Evolutionary conservation across 2,113 vertebrate species (phyloP).

Genomic region (Aviceda subcristata): DNA sequence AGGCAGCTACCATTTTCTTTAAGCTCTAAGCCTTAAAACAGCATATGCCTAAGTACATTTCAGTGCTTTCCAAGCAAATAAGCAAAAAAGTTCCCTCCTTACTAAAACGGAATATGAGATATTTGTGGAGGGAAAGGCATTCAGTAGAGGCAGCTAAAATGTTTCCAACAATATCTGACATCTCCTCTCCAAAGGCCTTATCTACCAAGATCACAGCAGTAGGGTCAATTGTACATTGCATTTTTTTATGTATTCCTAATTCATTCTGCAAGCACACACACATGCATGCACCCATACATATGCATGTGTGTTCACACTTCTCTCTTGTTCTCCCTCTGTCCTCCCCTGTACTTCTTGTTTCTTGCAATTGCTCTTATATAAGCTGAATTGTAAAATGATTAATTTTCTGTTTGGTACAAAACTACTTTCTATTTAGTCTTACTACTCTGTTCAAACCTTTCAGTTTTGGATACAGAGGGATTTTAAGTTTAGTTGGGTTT

Average conservation of each 20-base stretch:
- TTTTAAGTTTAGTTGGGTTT: background rate
- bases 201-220: background rate
- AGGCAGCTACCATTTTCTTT: background rate
- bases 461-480: background rate
- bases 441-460: background rate
- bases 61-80: background rate
- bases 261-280: background rate
- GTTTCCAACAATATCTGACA: background rate
- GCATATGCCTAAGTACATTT: background rate
- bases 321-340: background rate
- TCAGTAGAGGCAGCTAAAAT: background rate
- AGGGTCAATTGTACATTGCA: background rate
- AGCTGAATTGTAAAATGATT: background rate
- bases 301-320: background rate
- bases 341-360: background rate
- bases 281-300: too few species aligned
- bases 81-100: background rate
- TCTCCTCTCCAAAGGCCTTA: background rate
- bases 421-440: background rate
- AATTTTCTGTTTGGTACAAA: constrained; percentile 3
- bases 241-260: background rate
- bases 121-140: background rate
- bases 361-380: background rate
- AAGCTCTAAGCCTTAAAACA: background rate
- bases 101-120: background rate